Base-by-base conservation (phyloP, 2,113 vertebrate species). In the Trochalopteron elliotii region DNA sequence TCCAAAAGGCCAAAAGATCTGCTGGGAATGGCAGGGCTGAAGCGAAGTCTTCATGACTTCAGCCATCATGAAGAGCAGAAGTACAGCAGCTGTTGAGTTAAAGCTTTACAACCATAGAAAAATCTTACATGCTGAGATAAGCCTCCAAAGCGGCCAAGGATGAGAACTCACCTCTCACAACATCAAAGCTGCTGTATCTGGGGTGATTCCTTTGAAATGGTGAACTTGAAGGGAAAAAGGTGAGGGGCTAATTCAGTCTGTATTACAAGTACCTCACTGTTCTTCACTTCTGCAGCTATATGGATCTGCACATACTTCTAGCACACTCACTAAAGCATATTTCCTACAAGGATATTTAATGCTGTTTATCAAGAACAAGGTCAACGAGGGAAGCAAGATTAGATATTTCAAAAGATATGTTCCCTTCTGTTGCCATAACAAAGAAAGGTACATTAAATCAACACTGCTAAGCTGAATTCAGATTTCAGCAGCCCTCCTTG, bases 281-380 rank as follows among this genome's bases (percentile, higher is more conserved):
- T 63, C 67, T 92, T 83, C 79, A 52, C 18, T 90, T 74, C 50
- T 70, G 61, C 68, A 95, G 92, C 28, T 90, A 44, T 33, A 70
- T 30, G 35, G n/a, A 35, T 83, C 60, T 80, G 49, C 70, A 67
- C 23, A 22, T 50, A 63, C 37, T 81, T 88, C 63, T 64, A 94
- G 79, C 75, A 70, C 3, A 24, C n/a, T 88, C 63, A 31, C 52
- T 56, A 79, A 92, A 90, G 78, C 63, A 81, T 56, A 86, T 93
- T 93, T 94, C 71, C 64, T 87, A 56, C 75, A 60, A 88, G 35
- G 64, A 69, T 95, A 93, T 95, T 96, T 95, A 92, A 93, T 97
- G 77, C 31, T 77, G 64, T 94, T 95, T 50, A 83, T 89, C 76
- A 83, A 84, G 81, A 94, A 71, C 61, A 77, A 60, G 64, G 89